Evolutionary conservation across 2,797 vertebrate genomes (phyloP), one percentile per base, ranked within the genome.

Genomic region (Psittacula echo): DNA sequence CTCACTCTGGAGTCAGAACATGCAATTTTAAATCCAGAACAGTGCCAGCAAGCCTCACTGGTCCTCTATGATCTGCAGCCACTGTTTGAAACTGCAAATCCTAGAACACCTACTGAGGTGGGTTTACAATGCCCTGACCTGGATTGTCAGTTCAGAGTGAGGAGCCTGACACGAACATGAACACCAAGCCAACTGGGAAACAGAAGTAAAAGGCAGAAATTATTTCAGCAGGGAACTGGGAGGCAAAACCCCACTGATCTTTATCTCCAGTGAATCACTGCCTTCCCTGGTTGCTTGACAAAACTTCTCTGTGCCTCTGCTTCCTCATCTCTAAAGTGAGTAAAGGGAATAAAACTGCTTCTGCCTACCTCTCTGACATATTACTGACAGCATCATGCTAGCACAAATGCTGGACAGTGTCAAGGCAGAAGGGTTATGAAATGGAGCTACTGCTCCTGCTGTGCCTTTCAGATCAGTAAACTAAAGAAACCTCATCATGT

Each of bases 1-100:
- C 92, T 96, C 95, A 93, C 79, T 91, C 66, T 53, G 48, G 54
- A 92, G 79, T 75, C 58, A 89, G 90, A 95, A 92, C 81, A 72
- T 30, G n/a, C 34, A 83, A 74, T 92, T 96, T 95, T 81, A 85
- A 85, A 87, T 78, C 62, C 60, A 94, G 85, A 96, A 86, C 60
- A 89, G 51, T 80, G 78, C 75, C 94, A 87, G 61, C 41, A 58
- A 76, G 66, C 37, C 74, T 68, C n/a, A 21, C 30, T 67, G 56
- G 72, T 93, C 53, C 65, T 76, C 58, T 53, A 16, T 44, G 90
- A 83, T 80, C 81, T 85, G 85, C 34, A 72, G 84, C 81, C 89
- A 47, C 71, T 47, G 27, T 54, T 91, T 65, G 77, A 92, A 94
- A 76, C 37, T 14, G 20, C 2, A 5, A 80, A 74, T 80, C 68